phyloP scores from a whole-genome alignment of 2,797 vertebrate genomes.

The Karalla daura region DNA sequence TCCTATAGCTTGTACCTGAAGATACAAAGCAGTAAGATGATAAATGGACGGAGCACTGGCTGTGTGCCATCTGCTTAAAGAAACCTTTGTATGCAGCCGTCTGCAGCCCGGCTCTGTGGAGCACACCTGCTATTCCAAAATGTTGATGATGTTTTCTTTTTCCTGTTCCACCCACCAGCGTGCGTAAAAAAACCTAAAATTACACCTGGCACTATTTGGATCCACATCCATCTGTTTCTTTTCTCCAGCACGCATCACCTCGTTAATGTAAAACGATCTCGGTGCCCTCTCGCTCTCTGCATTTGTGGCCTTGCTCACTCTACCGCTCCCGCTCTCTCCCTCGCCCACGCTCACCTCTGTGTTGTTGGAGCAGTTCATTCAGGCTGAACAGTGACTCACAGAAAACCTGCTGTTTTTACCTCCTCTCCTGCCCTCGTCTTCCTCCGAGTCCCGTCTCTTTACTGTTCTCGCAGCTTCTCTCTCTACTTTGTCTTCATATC shows the following conservation, averaged over 20 bases:
- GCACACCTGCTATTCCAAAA: conserved; percentile 8
- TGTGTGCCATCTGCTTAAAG: neutral
- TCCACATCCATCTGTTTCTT: conserved; percentile 20
- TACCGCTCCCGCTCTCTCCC: neutral
- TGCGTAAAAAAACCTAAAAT: neutral
- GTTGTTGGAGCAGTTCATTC: conserved; percentile 11
- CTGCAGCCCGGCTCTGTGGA: too few species aligned
- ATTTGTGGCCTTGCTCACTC: conserved; percentile 1
- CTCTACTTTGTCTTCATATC: neutral
- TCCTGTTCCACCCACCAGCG: neutral
- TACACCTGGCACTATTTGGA: conserved; percentile 4
- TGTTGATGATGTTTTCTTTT: conserved; percentile 10
- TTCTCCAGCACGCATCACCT: conserved; percentile 19
- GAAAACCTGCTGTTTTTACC: conserved; percentile 31
- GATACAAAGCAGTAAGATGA: too few species aligned
- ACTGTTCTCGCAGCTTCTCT: neutral
- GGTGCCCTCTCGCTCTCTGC: neutral
- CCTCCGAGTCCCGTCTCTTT: neutral
- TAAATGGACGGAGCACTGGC: too few species aligned
- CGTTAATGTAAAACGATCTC: neutral
- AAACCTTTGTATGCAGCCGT: neutral
- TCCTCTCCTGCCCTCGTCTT: neutral
- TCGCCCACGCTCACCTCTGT: conserved; percentile 37
- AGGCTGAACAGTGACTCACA: conserved; percentile 40
- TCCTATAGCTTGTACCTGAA: too few species aligned